phyloP scores from a whole-genome alignment of 2,888 invertebrate genomes.

The Myathropa florea region DNA sequence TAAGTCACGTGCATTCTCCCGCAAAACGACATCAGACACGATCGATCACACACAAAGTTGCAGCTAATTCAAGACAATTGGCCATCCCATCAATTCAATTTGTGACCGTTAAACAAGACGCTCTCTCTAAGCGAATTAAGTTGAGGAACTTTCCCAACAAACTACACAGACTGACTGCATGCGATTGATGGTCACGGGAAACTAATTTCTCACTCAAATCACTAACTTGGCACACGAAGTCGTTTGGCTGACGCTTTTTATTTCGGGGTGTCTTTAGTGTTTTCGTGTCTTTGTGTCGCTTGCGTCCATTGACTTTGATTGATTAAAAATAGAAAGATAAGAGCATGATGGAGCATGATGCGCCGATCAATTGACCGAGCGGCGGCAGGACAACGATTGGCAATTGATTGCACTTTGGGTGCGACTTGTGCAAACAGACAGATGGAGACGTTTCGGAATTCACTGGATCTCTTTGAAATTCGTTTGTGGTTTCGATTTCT shows the following conservation, averaged over 20 bases:
- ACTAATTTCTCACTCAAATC: slow-evolving; percentile 20
- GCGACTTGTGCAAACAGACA: slow-evolving; percentile 14
- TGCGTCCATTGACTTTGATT: slow-evolving; percentile 23
- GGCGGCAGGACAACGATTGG: background rate
- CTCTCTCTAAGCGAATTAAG: slow-evolving; percentile 4
- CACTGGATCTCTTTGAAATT: slow-evolving; percentile 20
- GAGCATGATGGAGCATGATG: background rate
- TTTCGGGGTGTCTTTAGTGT: background rate
- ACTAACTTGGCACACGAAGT: slow-evolving; percentile 23
- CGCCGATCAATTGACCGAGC: background rate
- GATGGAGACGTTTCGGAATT: background rate
- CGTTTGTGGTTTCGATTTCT: background rate
- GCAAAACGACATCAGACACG: background rate
- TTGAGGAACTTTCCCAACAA: background rate
- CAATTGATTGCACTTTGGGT: slow-evolving; percentile 12
- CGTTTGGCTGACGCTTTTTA: background rate
- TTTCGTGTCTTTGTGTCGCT: background rate
- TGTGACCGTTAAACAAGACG: slow-evolving; percentile 14
- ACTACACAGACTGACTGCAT: background rate
- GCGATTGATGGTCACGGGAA: slow-evolving; percentile 19
- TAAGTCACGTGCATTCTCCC: slow-evolving; percentile 33
- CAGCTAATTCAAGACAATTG: slow-evolving; percentile 39
- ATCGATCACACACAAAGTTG: background rate
- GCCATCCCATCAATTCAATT: slow-evolving; percentile 35
- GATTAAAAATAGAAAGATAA: slow-evolving; percentile 42